phyloP scores from a whole-genome alignment of 2,797 vertebrate species.

The Corythornis leucogaster region DNA sequence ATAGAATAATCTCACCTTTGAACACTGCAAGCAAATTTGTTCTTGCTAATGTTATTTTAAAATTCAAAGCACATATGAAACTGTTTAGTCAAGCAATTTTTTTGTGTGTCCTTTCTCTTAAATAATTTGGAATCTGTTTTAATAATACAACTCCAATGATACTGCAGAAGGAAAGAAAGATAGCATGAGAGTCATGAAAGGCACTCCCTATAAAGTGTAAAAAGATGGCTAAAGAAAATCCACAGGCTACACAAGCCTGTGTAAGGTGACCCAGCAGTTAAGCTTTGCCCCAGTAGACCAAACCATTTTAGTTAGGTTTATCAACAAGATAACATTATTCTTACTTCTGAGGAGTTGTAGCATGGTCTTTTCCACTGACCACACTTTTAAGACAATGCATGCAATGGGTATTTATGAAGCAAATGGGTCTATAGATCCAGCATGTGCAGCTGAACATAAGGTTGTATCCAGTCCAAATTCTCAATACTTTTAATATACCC shows the following conservation, averaged over 20 bases:
- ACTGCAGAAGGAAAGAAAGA: background rate
- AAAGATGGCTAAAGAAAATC: background rate
- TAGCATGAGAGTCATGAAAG: background rate
- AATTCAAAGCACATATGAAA: background rate
- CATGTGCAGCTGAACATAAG: background rate
- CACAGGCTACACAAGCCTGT: background rate
- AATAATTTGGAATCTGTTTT: background rate
- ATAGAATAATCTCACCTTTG: background rate
- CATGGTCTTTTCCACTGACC: background rate
- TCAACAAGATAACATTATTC: background rate
- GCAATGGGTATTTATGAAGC: background rate
- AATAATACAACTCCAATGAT: background rate
- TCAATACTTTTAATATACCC: background rate
- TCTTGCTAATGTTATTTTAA: background rate
- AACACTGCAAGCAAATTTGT: background rate
- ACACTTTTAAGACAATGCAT: background rate
- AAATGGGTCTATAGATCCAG: background rate
- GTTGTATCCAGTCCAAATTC: background rate
- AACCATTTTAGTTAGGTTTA: background rate
- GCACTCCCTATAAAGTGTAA: background rate
- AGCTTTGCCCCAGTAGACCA: background rate
- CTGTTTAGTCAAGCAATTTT: background rate
- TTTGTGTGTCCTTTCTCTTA: background rate
- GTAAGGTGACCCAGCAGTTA: background rate
- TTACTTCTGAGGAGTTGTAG: background rate